A percentile compares a stretch with the other conserved stretches of the same genome.
Conservation (phyloP, 2,113 vertebrate genomes). For the Pleuronectes platessa region DNA sequence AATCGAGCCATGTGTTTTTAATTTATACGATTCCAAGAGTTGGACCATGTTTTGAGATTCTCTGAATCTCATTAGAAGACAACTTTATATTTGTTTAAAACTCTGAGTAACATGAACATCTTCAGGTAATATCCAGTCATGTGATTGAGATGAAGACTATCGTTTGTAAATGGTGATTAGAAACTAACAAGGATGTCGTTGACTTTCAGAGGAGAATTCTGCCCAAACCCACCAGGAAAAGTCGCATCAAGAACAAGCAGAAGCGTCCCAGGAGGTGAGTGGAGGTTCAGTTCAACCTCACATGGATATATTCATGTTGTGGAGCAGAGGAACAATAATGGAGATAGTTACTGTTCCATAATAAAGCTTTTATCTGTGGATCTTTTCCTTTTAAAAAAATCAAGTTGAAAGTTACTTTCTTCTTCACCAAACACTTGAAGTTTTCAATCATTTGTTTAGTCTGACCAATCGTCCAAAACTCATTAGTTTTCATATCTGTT, state of each 20-base stretch:
- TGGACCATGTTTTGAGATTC: no score
- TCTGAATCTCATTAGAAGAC: not conserved
- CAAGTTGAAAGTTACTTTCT: not conserved
- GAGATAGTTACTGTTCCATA: no score
- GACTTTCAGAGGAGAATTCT: conserved; percentile 92
- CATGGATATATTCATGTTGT: no score
- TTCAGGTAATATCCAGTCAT: no score
- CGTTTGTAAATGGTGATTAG: not conserved
- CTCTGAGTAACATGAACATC: no score
- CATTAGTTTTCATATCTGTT: not conserved
- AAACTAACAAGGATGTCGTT: not conserved
- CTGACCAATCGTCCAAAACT: not conserved
- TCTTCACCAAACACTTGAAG: no score
- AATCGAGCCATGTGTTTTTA: no score
- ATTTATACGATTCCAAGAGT: no score
- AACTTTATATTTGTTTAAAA: no score
- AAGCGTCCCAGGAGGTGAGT: conserved; percentile 96
- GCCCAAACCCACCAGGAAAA: conserved; percentile 98
- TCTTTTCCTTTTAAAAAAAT: not conserved
- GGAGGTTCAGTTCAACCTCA: not conserved
- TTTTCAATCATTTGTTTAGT: not conserved
- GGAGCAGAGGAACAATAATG: no score
- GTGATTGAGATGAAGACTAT: no score
- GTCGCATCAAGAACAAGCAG: conserved; percentile 97
- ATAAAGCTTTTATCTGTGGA: no score